Percentiles rank a stretch among this genome's conserved stretches.
These are phyloP conservation scores for Valencia hispanica DNA, from an alignment of 2,797 vertebrate genomes.

Conservation along the genomic window DNA sequence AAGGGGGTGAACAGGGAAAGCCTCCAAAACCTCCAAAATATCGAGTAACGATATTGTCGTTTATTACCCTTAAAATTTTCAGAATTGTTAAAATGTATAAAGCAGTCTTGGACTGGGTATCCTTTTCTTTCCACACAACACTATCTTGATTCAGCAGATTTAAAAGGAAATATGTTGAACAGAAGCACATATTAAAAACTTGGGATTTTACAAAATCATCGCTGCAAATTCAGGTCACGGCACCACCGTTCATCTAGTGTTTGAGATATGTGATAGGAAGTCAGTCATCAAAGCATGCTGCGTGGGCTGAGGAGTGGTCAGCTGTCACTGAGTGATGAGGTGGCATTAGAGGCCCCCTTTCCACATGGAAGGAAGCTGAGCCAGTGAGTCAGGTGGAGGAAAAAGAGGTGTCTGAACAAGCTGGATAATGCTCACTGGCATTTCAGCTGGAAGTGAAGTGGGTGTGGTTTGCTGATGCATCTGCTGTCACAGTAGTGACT, in stretches of 20 bases:
- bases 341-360: conserved; percentile 52
- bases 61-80: not conserved
- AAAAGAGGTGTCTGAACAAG: conserved; percentile 46
- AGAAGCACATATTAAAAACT: not conserved
- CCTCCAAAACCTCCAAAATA: no score
- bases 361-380: conserved; percentile 49
- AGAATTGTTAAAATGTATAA: not conserved
- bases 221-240: conserved; percentile 17
- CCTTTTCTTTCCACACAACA: not conserved
- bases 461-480: conserved; percentile 63
- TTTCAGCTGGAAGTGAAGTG: conserved; percentile 45
- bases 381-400: conserved; percentile 50
- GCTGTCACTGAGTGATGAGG: conserved; percentile 71
- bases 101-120: not conserved
- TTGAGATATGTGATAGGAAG: conserved; percentile 47
- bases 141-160: not conserved
- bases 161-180: not conserved
- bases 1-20: no score
- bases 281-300: conserved; percentile 51
- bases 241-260: conserved; percentile 23
- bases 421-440: conserved; percentile 58
- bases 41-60: no score
- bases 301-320: conserved; percentile 60
- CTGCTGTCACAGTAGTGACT: conserved; percentile 57
- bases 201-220: conserved; percentile 21